phyloP scores from a whole-genome alignment of 2,797 vertebrate species.

The Tragopan temminckii region DNA sequence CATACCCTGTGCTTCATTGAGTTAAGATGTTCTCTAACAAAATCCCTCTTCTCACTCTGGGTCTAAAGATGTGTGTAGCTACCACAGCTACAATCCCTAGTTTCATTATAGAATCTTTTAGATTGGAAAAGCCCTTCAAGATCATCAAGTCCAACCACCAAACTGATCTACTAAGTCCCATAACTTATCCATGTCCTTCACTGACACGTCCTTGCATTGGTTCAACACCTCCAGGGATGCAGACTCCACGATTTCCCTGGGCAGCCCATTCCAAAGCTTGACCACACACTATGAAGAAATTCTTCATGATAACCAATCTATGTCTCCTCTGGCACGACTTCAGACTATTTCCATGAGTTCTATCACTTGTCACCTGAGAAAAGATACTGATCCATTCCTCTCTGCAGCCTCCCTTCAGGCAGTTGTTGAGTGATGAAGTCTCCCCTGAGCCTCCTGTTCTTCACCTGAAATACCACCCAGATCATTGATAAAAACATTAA shows the following conservation, averaged over 20 bases:
- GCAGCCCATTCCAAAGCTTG: not conserved
- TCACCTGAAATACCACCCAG: not conserved
- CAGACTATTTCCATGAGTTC: not conserved
- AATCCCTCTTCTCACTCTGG: not conserved
- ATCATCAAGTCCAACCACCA: not conserved
- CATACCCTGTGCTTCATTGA: rapidly evolving
- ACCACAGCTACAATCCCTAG: not conserved
- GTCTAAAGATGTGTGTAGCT: rapidly evolving
- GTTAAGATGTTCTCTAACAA: not conserved
- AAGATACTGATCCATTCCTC: not conserved
- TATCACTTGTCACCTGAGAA: not conserved
- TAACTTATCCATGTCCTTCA: not conserved
- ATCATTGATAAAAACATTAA: not conserved
- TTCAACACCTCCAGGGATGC: not conserved
- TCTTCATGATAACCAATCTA: not conserved
- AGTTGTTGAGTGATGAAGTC: not conserved
- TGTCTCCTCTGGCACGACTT: not conserved
- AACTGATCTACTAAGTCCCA: not conserved
- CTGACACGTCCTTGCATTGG: too few species aligned
- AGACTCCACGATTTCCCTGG: not conserved
- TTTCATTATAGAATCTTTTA: not conserved
- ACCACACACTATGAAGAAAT: not conserved
- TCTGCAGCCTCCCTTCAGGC: not conserved
- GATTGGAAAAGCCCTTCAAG: not conserved
- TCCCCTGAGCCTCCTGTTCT: not conserved